Evolutionary conservation across 2,113 vertebrate genomes (phyloP), one percentile per base, ranked within the genome.

Genomic region (Cephalopterus ornatus): DNA sequence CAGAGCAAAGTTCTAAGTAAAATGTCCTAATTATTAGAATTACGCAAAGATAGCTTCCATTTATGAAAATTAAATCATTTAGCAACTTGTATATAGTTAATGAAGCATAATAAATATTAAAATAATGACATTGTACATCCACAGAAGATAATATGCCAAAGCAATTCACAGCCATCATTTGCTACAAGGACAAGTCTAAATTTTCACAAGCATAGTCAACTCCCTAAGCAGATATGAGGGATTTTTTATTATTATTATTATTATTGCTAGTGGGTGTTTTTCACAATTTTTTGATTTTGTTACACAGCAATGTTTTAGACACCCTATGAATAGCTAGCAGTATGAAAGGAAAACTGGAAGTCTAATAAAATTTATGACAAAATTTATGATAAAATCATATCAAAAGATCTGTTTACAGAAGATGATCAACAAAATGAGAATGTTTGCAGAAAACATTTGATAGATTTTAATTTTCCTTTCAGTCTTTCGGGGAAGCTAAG

Each of bases 31-130:
- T 96, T 92, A 92, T 91, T 88, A 53, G 42, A 82, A 92, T 90
- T 80, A 83, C 76, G 42, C 46, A 90, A 95, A 91, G 59, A 90
- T 83, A 93, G 44, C n/a, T 95, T 77, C 35, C 50, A 93, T 84
- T 94, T 91, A 88, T 77, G 56, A 93, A 96, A 95, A 97, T 88
- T 55, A 95, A 95, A 94, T 83, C 6, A 97, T 90, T 96, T 88
- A 96, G 30, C 26, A 92, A 88, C 84, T 77, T 94, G 58, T 63
- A 63, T 92, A 79, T 61, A 83, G 78, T 81, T 97, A 96, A 97
- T 96, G 93, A 96, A 96, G 70, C 17, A 0, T 75, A 97, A 93
- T 91, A 91, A 96, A 92, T 93, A 92, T 92, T 96, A 95, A 95
- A 90, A 50, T 93, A 96, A 97, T 94, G 77, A 78, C 77, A 93